Evolutionary conservation across 1,140 invertebrate genomes (phyloP).

Genomic region (Pissodes strobi): DNA sequence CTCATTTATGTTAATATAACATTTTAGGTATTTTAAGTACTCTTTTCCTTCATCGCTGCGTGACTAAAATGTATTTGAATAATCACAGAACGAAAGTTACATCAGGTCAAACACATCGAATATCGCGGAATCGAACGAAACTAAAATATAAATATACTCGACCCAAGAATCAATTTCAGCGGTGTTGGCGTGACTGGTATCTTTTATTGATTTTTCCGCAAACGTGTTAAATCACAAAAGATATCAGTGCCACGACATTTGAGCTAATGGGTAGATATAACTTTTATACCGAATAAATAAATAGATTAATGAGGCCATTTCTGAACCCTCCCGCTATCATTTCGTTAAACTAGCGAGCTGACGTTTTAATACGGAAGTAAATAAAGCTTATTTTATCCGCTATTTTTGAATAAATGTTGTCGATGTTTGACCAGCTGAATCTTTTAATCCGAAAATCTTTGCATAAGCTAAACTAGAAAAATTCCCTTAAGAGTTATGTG

Average conservation of each 20-base stretch:
- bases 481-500: no score
- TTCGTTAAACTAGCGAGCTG: constrained; percentile 6
- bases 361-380: constrained; percentile 29
- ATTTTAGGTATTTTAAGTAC: no score
- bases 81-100: no score
- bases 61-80: no score
- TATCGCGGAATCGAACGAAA: no score
- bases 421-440: constrained; percentile 12
- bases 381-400: constrained; percentile 13
- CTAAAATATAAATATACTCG: no score
- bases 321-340: constrained; percentile 11
- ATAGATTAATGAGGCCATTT: constrained; percentile 33
- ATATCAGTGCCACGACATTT: constrained; percentile 27
- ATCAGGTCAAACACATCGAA: no score
- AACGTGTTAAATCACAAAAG: constrained; percentile 32
- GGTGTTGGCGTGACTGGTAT: constrained; percentile 25
- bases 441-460: no score
- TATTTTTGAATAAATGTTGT: constrained; percentile 13
- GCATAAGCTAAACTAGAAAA: no score
- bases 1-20: no score
- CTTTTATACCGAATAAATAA: constrained; percentile 27
- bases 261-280: constrained; percentile 28
- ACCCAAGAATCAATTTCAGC: constrained; percentile 7
- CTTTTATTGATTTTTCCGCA: constrained; percentile 22
- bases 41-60: no score